Percentiles rank a stretch among this genome's conserved stretches.
Evolutionary conservation across 64 coral and sea anemone genomes (phyloP).

Genomic region (Orbicella faveolata): DNA sequence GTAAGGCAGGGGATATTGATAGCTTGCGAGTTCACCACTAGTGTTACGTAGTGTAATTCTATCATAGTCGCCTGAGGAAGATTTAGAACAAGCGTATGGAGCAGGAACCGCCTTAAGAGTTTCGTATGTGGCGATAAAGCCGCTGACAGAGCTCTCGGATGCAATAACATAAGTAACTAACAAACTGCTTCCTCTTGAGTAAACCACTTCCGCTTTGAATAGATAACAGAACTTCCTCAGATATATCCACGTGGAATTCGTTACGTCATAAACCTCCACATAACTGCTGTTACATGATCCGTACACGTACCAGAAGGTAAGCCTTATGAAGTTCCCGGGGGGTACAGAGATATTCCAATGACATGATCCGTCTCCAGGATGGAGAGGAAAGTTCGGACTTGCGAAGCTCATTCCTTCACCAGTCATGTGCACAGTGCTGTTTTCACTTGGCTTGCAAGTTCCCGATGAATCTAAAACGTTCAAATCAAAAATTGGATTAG

Average conservation of each 20-base stretch:
- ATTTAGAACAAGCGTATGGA: background rate
- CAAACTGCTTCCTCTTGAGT: background rate
- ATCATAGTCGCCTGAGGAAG: background rate
- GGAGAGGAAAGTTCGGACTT: background rate
- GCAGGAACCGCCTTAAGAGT: background rate
- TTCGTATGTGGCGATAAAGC: conserved; percentile 17
- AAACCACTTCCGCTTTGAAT: background rate
- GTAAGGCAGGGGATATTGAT: conserved; percentile 1
- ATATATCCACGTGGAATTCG: background rate
- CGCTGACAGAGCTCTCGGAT: background rate
- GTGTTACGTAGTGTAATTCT: background rate
- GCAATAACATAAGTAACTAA: background rate
- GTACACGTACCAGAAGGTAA: background rate
- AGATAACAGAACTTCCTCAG: background rate
- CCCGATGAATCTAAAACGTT: background rate
- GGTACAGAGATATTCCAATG: conserved; percentile 22
- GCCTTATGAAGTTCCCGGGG: conserved; percentile 33
- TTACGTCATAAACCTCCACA: conserved; percentile 25
- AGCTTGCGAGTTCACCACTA: conserved; percentile 17
- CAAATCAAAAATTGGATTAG: background rate
- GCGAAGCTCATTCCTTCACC: conserved; percentile 8
- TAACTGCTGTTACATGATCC: background rate
- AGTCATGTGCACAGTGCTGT: background rate
- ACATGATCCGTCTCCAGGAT: conserved; percentile 1
- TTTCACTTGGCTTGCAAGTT: background rate